These are phyloP conservation scores for Brienomyrus longianalis DNA, from an alignment of 2,113 vertebrate genomes.

Conservation along the genomic window DNA sequence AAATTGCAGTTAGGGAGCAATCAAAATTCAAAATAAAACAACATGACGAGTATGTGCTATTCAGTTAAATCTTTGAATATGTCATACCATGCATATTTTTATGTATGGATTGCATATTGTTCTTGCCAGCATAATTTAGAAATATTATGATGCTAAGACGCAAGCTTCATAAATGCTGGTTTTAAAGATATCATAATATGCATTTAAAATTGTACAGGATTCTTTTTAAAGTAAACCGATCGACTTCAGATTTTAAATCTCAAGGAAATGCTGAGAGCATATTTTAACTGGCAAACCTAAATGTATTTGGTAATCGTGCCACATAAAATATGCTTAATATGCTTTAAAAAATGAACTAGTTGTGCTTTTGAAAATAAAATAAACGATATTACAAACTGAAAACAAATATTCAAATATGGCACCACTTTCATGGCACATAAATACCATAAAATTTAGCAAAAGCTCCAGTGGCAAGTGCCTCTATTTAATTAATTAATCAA, in stretches of 20 bases:
- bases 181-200: neutral
- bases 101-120: neutral
- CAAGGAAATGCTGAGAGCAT: neutral
- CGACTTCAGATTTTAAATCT: neutral
- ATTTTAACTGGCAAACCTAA: too few species aligned
- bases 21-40: neutral
- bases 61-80: neutral
- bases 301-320: too few species aligned
- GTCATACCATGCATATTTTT: neutral
- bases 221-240: neutral
- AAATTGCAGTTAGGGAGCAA: neutral
- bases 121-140: neutral
- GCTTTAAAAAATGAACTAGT: too few species aligned
- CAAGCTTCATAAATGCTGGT: neutral
- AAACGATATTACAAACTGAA: too few species aligned
- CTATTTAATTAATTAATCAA: too few species aligned
- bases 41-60: neutral
- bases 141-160: neutral
- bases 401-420: too few species aligned
- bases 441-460: too few species aligned
- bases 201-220: neutral
- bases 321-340: too few species aligned
- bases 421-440: too few species aligned
- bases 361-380: too few species aligned
- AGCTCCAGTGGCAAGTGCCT: too few species aligned